Conservation (phyloP, 2,797 vertebrate genomes). For the Betta splendens region DNA sequence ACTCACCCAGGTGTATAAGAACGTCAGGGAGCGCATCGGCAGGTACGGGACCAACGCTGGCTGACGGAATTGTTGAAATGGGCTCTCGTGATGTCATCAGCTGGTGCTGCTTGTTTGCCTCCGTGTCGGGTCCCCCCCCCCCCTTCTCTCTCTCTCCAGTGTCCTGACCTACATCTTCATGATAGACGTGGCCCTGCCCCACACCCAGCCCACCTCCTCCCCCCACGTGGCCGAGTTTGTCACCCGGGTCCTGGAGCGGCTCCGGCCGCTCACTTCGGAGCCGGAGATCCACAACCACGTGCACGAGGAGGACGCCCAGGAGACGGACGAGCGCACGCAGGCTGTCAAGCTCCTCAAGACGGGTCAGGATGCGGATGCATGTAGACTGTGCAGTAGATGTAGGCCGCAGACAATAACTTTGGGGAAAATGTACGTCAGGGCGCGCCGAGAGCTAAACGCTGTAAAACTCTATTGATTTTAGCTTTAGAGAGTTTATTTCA, state of each 20-base stretch:
- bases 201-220: slow-evolving; percentile 89
- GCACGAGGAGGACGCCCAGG: slow-evolving; percentile 91
- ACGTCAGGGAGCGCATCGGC: slow-evolving; percentile 95
- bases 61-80: slow-evolving; percentile 39
- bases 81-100: slow-evolving; percentile 49
- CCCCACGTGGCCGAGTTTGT: slow-evolving; percentile 93
- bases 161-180: slow-evolving; percentile 99
- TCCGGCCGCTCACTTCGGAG: slow-evolving; percentile 92
- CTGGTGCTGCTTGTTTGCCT: slow-evolving; percentile 17
- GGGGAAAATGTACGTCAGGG: not conserved
- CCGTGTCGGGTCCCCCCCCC: not conserved
- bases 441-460: slow-evolving; percentile 26
- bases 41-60: slow-evolving; percentile 80
- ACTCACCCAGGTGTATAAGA: slow-evolving; percentile 98
- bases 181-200: slow-evolving; percentile 95
- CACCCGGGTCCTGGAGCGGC: slow-evolving; percentile 85
- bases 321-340: slow-evolving; percentile 93
- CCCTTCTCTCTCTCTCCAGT: slow-evolving; percentile 73
- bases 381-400: slow-evolving; percentile 32
- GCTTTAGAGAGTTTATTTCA: slow-evolving; percentile 37
- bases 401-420: slow-evolving; percentile 1
- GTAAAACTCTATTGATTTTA: slow-evolving; percentile 38
- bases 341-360: slow-evolving; percentile 98
- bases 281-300: slow-evolving; percentile 96
- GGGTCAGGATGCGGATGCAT: slow-evolving; percentile 74